Conservation (phyloP, 53 echinoderm and acorn worm species). For the Stichopus horrens region DNA sequence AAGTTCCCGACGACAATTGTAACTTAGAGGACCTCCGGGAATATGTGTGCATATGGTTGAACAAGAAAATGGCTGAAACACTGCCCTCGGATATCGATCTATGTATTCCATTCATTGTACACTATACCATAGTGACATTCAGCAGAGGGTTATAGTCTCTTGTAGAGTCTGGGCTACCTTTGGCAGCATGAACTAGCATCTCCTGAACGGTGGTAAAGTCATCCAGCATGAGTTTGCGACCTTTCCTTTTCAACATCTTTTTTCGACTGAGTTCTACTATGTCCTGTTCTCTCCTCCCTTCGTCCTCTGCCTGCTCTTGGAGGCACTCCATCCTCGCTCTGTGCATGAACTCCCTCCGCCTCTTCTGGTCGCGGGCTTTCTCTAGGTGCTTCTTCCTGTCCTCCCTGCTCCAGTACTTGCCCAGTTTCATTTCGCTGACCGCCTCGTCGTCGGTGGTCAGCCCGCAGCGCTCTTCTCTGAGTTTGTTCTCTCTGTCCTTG, state of each 20-base stretch:
- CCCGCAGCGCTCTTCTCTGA: conserved; percentile 85
- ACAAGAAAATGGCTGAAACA: no score
- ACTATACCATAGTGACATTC: conserved; percentile 97
- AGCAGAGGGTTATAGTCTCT: conserved; percentile 93
- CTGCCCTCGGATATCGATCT: background rate
- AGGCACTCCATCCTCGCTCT: conserved; percentile 93
- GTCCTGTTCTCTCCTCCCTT: conserved; percentile 71
- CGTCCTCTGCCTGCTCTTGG: conserved; percentile 84
- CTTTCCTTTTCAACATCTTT: conserved; percentile 84
- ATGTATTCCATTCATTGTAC: background rate
- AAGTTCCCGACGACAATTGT: no score
- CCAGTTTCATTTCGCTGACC: conserved; percentile 95
- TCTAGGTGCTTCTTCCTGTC: conserved; percentile 93
- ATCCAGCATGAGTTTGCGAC: conserved; percentile 83
- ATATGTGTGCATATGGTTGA: no score
- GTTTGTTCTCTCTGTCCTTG: conserved; percentile 92
- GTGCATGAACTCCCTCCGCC: conserved; percentile 86
- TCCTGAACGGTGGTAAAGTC: conserved; percentile 97
- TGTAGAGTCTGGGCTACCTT: conserved; percentile 89
- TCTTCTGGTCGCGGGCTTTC: conserved; percentile 80
- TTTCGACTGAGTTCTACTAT: conserved; percentile 94
- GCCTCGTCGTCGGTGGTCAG: conserved; percentile 99
- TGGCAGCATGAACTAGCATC: conserved; percentile 90
- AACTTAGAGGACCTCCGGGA: no score
- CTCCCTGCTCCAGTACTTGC: conserved; percentile 95